Evolutionary conservation across 2,797 vertebrate species (phyloP).

Genomic region (Falco peregrinus): DNA sequence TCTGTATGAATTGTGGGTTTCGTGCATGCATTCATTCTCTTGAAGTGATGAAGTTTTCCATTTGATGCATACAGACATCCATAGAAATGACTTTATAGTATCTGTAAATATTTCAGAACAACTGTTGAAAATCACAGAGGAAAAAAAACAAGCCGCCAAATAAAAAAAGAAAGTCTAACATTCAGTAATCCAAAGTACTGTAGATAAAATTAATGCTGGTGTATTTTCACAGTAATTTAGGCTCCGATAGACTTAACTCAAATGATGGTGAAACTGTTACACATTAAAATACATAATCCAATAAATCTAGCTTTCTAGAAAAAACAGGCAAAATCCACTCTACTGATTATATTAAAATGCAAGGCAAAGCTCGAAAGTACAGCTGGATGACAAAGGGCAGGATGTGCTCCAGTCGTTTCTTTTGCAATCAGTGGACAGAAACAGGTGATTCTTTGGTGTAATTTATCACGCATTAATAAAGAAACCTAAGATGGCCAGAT

Average conservation of each 20-base stretch:
- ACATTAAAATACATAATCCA: background rate
- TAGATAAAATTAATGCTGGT: background rate
- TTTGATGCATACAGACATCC: background rate
- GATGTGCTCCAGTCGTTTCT: background rate
- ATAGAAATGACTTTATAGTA: background rate
- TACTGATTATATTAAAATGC: background rate
- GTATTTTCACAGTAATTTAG: background rate
- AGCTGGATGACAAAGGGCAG: background rate
- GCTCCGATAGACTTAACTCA: background rate
- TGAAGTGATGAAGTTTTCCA: background rate
- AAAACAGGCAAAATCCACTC: background rate
- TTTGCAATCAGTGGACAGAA: background rate
- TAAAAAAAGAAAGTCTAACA: background rate
- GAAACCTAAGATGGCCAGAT: background rate
- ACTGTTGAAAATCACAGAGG: background rate
- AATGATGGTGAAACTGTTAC: background rate
- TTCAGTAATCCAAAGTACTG: background rate
- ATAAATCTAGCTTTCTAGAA: background rate
- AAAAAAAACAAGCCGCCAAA: background rate
- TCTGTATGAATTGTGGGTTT: background rate
- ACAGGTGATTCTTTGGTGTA: background rate
- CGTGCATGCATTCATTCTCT: background rate
- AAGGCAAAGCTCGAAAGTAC: background rate
- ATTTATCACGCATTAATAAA: background rate
- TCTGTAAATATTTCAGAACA: background rate